Base-by-base conservation (phyloP, 2,888 invertebrate species). In the Chalcosyrphus nemorum region DNA sequence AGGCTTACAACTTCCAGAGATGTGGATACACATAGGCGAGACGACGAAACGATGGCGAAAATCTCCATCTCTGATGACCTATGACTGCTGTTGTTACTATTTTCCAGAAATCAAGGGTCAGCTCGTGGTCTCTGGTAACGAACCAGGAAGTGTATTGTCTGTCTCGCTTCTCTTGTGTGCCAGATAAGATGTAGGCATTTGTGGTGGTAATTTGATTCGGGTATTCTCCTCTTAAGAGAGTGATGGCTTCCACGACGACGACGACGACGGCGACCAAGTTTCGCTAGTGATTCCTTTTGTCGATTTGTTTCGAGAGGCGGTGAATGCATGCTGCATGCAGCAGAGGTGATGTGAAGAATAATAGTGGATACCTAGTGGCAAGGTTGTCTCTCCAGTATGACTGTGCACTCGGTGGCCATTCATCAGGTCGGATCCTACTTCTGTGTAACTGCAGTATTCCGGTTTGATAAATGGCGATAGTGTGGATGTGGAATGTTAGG, bases 101-200 rank as follows among this genome's bases (percentile, higher is more conserved):
- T 84, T 78, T 84, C 50, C 45, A 75, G 68, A 78, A 78, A 84
- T 80, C 84, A 84, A 70, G 84, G 84, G 84, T 84, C 84, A 84
- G 80, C 80, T 84, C 84, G 80, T 84, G 84, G 84, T 74, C 80
- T 70, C 43, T 75, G 80, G 84, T 80, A 78, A 78, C 74, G 80
- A 84, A 84, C 80, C 80, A 84, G 84, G 84, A 84, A 84, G 65
- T 78, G 74, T 68, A 68, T 72, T 74, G 66, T 72, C 66, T 76
- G 54, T 63, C 71, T 63, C 63, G 38, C 4, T 52, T 0, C 45
- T 43, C 43, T 80, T 84, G 63, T 70, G 57, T 41, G 54, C 63
- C 74, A 80, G 84, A 84, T 84, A 84, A 84, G 80, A 84, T 65
- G 74, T 75, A 80, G 80, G 63, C 80, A 80, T 78, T 82, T 78